Percentiles rank a stretch among this genome's conserved stretches.
These are phyloP conservation scores for Leguminivora glycinivorella DNA, from an alignment of 1,140 invertebrate genomes.

Conservation along the genomic window DNA sequence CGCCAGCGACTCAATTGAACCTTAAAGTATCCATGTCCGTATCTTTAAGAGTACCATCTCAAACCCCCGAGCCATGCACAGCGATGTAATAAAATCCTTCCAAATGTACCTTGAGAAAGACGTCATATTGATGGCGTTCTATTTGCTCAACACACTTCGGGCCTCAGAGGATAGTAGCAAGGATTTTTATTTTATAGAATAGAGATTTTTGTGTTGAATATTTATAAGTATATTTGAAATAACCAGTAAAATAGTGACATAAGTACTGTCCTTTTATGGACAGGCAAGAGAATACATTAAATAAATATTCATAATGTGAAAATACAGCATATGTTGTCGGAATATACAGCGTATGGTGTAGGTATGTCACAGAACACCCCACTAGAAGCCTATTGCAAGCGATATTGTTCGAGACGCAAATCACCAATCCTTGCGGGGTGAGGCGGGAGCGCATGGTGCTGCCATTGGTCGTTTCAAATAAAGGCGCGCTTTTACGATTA, in stretches of 20 bases:
- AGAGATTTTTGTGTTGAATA: neutral
- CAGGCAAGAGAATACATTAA: too few species aligned
- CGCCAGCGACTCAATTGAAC: conserved; percentile 10
- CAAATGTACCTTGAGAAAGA: neutral
- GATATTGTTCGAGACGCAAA: too few species aligned
- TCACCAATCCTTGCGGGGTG: too few species aligned
- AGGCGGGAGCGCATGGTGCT: too few species aligned
- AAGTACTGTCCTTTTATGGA: too few species aligned
- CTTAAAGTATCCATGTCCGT: conserved; percentile 11
- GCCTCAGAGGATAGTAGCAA: conserved; percentile 6
- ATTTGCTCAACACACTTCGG: conserved; percentile 15
- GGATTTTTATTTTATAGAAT: conserved; percentile 26
- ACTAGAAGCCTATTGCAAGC: too few species aligned
- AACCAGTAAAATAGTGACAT: neutral
- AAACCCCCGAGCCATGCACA: neutral
- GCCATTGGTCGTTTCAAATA: too few species aligned
- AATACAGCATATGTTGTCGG: too few species aligned
- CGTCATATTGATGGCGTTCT: conserved; percentile 22
- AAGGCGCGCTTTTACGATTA: too few species aligned
- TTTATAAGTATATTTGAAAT: neutral
- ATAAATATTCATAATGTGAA: too few species aligned
- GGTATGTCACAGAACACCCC: too few species aligned
- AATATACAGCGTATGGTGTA: too few species aligned
- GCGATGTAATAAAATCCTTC: conserved; percentile 23
- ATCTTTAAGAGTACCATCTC: neutral